Evolutionary conservation across 2,797 vertebrate genomes (phyloP).

Genomic region (Nyctibius grandis): DNA sequence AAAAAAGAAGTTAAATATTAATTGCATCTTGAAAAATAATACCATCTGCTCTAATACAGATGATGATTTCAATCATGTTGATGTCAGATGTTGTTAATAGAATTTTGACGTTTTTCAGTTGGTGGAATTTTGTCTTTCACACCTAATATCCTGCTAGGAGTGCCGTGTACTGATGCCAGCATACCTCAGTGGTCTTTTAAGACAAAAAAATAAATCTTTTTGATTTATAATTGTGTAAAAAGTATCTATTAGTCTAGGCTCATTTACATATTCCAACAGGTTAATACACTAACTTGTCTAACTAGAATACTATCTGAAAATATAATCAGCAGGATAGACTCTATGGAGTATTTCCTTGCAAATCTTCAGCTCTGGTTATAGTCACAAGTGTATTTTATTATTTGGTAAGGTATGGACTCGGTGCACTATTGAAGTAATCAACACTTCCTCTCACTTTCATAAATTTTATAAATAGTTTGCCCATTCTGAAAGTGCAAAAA

Average conservation of each 20-base stretch:
- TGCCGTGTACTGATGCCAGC: neutral
- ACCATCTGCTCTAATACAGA: slow-evolving; percentile 6
- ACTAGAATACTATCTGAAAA: neutral
- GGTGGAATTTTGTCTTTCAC: neutral
- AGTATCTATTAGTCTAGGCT: neutral
- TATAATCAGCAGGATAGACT: neutral
- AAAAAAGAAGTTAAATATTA: slow-evolving; percentile 38
- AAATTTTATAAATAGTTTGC: neutral
- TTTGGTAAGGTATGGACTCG: neutral
- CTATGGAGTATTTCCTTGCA: neutral
- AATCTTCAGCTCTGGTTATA: neutral
- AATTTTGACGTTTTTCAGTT: neutral
- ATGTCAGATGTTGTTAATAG: slow-evolving; percentile 25
- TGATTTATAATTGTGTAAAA: neutral
- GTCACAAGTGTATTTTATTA: neutral
- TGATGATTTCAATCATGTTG: slow-evolving; percentile 6
- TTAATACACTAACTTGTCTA: neutral
- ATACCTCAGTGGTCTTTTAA: neutral
- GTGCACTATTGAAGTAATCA: neutral
- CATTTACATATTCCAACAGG: neutral
- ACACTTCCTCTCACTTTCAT: neutral
- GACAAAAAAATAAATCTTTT: neutral
- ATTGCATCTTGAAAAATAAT: slow-evolving; percentile 55
- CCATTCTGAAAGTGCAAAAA: neutral
- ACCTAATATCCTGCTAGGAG: neutral